Percentiles rank a stretch among this genome's conserved stretches.
These are phyloP conservation scores for Cheirogaleus major DNA, from an alignment of 2,797 vertebrate genomes.

Conservation along the genomic window DNA sequence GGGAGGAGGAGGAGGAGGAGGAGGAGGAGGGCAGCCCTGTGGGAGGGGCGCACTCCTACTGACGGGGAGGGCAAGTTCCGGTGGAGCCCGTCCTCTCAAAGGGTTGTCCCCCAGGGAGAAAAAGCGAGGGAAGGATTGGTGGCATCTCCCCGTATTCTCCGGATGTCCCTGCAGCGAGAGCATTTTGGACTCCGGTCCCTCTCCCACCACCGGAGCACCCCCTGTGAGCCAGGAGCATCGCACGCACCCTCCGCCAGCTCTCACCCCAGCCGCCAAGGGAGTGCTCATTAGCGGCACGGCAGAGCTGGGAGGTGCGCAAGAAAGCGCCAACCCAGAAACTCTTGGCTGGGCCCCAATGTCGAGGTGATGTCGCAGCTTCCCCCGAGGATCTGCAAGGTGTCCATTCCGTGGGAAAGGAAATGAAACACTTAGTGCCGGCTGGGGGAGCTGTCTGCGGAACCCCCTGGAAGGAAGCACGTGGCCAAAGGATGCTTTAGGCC, in stretches of 20 bases:
- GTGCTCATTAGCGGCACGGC: not conserved
- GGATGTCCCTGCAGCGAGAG: not conserved
- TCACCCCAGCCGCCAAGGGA: not conserved
- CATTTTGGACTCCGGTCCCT: not conserved
- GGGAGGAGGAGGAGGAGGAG: not conserved
- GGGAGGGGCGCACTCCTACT: fast-evolving
- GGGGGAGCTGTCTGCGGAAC: not conserved
- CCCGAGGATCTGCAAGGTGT: not conserved
- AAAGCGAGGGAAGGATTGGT: too few relatives aligned
- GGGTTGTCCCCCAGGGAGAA: not conserved
- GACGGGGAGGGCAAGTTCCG: not conserved
- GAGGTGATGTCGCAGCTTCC: not conserved
- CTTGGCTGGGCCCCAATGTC: not conserved
- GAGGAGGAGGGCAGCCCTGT: too few relatives aligned
- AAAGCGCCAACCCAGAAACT: not conserved
- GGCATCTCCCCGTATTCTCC: fast-evolving
- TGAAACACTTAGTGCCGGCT: not conserved
- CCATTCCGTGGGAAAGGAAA: not conserved
- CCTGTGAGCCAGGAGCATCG: not conserved
- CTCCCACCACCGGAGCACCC: not conserved
- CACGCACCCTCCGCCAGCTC: fast-evolving
- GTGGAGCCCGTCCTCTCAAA: not conserved
- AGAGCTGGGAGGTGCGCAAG: not conserved
- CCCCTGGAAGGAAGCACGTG: not conserved
- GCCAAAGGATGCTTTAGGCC: fast-evolving